These are phyloP conservation scores for Podarcis lilfordi DNA, from an alignment of 2,797 vertebrate species.

Conservation along the genomic window DNA sequence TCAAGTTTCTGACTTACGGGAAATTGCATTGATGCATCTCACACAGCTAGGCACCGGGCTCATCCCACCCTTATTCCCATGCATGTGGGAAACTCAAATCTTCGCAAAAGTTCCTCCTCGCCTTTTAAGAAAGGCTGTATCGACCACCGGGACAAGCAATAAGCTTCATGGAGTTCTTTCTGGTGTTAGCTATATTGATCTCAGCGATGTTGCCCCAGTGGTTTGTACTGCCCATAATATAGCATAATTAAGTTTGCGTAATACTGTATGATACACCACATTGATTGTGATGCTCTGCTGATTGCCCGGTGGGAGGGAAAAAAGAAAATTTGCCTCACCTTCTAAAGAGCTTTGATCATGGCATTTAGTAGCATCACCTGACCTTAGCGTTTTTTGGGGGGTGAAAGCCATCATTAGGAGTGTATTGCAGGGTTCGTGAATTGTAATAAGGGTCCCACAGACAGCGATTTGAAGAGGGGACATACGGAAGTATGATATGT, in stretches of 20 bases:
- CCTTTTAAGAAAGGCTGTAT: constrained; percentile 33
- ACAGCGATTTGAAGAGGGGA: constrained; percentile 25
- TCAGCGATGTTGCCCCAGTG: not conserved
- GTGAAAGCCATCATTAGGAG: constrained; percentile 2
- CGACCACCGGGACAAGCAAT: constrained; percentile 1
- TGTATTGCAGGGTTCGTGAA: constrained; percentile 1
- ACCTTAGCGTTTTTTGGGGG: constrained; percentile 5
- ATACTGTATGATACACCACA: constrained; percentile 10
- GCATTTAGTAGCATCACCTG: constrained; percentile 22
- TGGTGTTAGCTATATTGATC: not conserved
- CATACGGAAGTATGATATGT: not conserved
- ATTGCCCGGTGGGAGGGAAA: not conserved
- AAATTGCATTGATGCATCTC: constrained; percentile 43
- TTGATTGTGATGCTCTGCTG: constrained; percentile 29
- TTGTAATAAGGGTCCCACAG: constrained; percentile 33
- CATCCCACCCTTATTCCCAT: constrained; percentile 20
- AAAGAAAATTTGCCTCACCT: constrained; percentile 31
- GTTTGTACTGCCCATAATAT: not conserved
- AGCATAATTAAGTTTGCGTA: constrained; percentile 26
- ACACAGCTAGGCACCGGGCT: constrained; percentile 5
- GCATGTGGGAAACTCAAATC: not conserved
- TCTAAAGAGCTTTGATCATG: constrained; percentile 10
- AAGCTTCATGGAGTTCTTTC: not conserved
- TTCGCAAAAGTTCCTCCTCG: not conserved
- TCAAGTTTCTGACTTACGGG: constrained; percentile 27